Percentiles rank a stretch among this genome's conserved stretches.
phyloP scores from a whole-genome alignment of 2,888 invertebrate genomes.

The Nowickia ferox region DNA sequence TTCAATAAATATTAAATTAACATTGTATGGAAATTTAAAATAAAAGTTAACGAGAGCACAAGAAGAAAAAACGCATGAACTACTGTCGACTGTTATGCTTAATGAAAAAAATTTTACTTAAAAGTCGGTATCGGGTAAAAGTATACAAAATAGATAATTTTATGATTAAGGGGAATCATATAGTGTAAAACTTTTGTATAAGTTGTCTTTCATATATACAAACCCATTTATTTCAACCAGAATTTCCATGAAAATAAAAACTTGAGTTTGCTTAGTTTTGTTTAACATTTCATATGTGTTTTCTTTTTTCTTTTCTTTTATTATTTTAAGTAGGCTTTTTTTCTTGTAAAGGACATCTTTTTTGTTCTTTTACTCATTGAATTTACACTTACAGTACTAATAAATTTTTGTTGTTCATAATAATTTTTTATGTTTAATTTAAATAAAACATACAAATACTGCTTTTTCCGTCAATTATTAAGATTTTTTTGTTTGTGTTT shows the following conservation, averaged over 20 bases:
- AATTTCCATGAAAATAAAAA: constrained; percentile 5
- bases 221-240: neutral
- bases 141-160: too few species aligned
- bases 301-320: constrained; percentile 64
- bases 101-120: too few species aligned
- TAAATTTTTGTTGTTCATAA: constrained; percentile 61
- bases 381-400: constrained; percentile 67
- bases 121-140: too few species aligned
- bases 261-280: constrained; percentile 53
- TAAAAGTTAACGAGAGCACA: too few species aligned
- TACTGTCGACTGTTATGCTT: too few species aligned
- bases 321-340: constrained; percentile 70
- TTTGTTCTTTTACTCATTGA: constrained; percentile 58
- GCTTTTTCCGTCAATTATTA: constrained; percentile 66
- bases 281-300: constrained; percentile 72
- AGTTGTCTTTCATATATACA: too few species aligned
- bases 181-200: too few species aligned
- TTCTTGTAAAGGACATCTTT: constrained; percentile 69
- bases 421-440: constrained; percentile 68
- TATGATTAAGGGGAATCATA: too few species aligned
- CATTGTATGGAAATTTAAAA: too few species aligned
- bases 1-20: too few species aligned
- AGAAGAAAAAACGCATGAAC: too few species aligned
- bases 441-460: constrained; percentile 73
- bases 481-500: constrained; percentile 44